Base-by-base conservation (phyloP, 2,888 invertebrate genomes). In the Noctuana brunneofusca region DNA sequence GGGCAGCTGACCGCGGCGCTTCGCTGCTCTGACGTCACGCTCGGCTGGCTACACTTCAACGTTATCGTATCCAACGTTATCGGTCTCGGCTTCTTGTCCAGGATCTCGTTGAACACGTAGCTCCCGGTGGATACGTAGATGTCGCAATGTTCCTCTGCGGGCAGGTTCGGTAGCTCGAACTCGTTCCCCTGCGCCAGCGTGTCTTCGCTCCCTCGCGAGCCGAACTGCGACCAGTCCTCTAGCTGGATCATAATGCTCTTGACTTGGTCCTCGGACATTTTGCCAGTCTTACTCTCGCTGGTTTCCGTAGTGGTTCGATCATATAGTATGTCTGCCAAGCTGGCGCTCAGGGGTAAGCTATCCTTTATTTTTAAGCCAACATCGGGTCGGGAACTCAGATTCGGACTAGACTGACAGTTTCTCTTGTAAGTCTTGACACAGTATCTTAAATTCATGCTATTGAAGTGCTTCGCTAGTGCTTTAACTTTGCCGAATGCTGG, bases 401-500 rank as follows among this genome's bases (percentile, higher is more conserved):
- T 92, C 0, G 92, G 92, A 69, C 87, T 91, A 12, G 90, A 91
- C 68, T 87, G 86, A 68, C 87, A 92, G 73, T 87, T 84, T 59
- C 89, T 76, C 74, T 87, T 89, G 66, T 89, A 89, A 66, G 69
- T 86, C 73, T 83, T 86, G 8, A 85, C 85, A 68, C 89, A 84
- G 69, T 91, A 90, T 41, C 69, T 84, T 24, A 92, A 76, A 71
- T 91, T 89, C 24, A 92, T 89, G 69, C 87, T 81, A 70, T 94
- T 92, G 69, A 96, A 96, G 79, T 94, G 95, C 75, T 94, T 94
- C 0, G 95, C 92, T 64, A 96, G 84, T 43, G 94, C 95, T 64
- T 94, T 95, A 0, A 96, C 96, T 79, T 94, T 93, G 0, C 95
- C 95, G 64, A 93, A 93, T 0, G 95, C 94, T 18, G 95, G 93